Evolutionary conservation across 2,888 invertebrate genomes (phyloP), one percentile per base, ranked within the genome.

Genomic region (Actias luna): DNA sequence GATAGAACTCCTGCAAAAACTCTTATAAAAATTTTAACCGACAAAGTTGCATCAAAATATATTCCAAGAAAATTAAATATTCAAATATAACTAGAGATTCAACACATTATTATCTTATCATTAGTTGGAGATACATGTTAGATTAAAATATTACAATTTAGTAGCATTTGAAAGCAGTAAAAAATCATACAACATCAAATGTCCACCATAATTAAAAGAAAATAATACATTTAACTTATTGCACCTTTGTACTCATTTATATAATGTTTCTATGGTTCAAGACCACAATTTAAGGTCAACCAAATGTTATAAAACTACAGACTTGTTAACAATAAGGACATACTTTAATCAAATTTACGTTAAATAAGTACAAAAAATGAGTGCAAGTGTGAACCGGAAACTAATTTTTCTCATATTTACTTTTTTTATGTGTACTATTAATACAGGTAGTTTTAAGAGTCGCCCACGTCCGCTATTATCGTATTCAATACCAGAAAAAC

Each of bases 271-370:
- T 69, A 76, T 77, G 75, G 72, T 71, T 71, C 70, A 70, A 83
- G 83, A 76, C 80, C 86, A 85, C 81, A 78, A 77, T 67, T 72
- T 80, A 77, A 90, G 91, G 91, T 88, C 89, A 82, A 74, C 72
- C 77, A 67, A 72, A 81, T 83, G 74, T 88, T 89, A 89, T 89
- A 89, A 81, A 89, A 86, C 84, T 80, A 75, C 71, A 77, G 75
- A 80, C 76, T 74, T 67, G 76, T 77, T 78, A 69, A 79, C 77
- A 81, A 81, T 79, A 74, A 73, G 76, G 80, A 77, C 84, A 85
- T 74, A 81, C 71, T 69, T 70, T 73, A 72, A 69, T 78, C 65
- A 75, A 74, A 76, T 71, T 78, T 79, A 77, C 77, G 74, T 69
- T 76, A 75, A 68, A 77, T 69, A 79, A 79, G 72, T 72, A 72